A percentile compares a stretch with the other conserved stretches of the same genome.
Evolutionary conservation across 2,888 invertebrate genomes (phyloP).

Genomic region (Rhamphomyia laevipes): DNA sequence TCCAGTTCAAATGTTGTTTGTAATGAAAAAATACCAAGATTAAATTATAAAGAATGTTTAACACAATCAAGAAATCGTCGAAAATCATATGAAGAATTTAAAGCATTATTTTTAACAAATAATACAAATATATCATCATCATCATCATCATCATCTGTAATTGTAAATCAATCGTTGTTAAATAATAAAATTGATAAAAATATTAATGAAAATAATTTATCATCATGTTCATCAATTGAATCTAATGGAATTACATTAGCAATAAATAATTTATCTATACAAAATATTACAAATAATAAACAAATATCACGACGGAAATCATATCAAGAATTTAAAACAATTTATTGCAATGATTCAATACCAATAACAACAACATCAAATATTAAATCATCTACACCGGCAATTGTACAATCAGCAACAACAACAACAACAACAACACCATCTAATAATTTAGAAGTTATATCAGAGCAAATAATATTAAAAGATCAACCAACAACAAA

Average conservation of each 20-base stretch:
- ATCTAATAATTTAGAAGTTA: conserved; percentile 24
- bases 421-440: too few species aligned
- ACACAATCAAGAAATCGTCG: conserved; percentile 37
- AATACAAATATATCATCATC: background rate
- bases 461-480: conserved; percentile 25
- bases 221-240: too few species aligned
- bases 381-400: too few species aligned
- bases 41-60: conserved; percentile 35
- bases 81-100: conserved; percentile 38
- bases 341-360: background rate
- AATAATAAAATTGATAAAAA: too few species aligned
- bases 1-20: background rate
- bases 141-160: background rate
- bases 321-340: background rate
- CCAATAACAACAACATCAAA: too few species aligned
- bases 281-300: too few species aligned
- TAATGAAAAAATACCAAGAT: conserved; percentile 29
- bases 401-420: too few species aligned
- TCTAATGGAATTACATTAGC: too few species aligned
- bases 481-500: too few species aligned
- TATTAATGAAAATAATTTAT: too few species aligned
- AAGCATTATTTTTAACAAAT: conserved; percentile 27
- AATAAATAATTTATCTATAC: too few species aligned
- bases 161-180: too few species aligned
- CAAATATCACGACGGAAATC: background rate